Percentiles rank a stretch among this genome's conserved stretches.
Conservation (phyloP, 2,888 invertebrate species). For the Platycheirus rosarum region DNA sequence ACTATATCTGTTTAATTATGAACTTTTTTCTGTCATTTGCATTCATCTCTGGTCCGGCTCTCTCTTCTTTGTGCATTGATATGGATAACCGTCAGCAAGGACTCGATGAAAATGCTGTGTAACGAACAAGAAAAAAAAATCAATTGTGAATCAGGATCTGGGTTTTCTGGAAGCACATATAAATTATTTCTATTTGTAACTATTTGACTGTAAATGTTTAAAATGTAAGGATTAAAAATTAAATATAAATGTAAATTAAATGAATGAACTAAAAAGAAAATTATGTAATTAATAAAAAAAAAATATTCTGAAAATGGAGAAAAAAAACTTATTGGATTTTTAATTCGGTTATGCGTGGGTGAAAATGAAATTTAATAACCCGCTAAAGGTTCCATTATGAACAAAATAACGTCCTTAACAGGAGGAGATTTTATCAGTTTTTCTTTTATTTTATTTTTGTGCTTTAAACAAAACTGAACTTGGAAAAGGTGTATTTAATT, state of each 20-base stretch:
- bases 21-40: constrained; percentile 22
- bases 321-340: too few relatives aligned
- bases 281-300: constrained; percentile 27
- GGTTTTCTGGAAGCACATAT: constrained; percentile 45
- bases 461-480: too few relatives aligned
- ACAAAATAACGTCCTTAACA: too few relatives aligned
- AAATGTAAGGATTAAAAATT: constrained; percentile 52
- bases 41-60: constrained; percentile 41
- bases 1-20: constrained; percentile 20
- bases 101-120: constrained; percentile 82
- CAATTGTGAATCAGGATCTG: constrained; percentile 30
- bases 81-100: constrained; percentile 78
- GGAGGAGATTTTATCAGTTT: too few relatives aligned
- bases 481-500: too few relatives aligned
- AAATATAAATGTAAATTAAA: constrained; percentile 54
- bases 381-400: too few relatives aligned
- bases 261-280: constrained; percentile 13
- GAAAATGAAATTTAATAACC: too few relatives aligned
- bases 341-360: too few relatives aligned
- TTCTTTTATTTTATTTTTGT: too few relatives aligned
- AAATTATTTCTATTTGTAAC: constrained; percentile 46
- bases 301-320: constrained; percentile 31
- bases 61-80: constrained; percentile 48
- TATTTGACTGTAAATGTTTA: constrained; percentile 66
- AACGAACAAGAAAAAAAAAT: constrained; percentile 51